These are phyloP conservation scores for Macrobrachium nipponense DNA, from an alignment of 1,140 invertebrate species.

Conservation along the genomic window DNA sequence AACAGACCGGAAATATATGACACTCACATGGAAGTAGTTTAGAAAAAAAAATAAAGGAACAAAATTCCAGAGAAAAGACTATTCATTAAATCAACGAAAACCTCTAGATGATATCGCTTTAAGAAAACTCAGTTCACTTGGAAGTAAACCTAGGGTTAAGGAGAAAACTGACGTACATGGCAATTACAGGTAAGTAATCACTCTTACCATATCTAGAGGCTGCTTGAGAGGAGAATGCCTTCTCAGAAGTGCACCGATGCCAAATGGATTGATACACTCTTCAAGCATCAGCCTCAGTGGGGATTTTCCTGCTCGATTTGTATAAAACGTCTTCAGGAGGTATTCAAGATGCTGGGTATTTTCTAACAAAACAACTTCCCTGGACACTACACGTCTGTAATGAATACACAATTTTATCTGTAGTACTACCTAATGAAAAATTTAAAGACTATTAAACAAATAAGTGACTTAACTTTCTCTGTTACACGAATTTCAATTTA, in stretches of 20 bases:
- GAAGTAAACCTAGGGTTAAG: not conserved
- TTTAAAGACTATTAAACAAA: too few relatives aligned
- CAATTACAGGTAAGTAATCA: not conserved
- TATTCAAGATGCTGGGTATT: slow-evolving; percentile 42
- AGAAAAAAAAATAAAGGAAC: too few relatives aligned
- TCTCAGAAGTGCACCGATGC: slow-evolving; percentile 38
- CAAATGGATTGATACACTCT: slow-evolving; percentile 50
- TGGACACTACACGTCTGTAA: slow-evolving; percentile 11
- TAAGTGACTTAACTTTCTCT: too few relatives aligned
- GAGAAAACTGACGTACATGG: not conserved
- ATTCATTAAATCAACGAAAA: too few relatives aligned
- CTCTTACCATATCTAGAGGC: slow-evolving; percentile 21
- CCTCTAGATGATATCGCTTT: too few relatives aligned
- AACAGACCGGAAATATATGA: too few relatives aligned
- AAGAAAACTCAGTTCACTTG: not conserved
- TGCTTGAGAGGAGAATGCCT: slow-evolving; percentile 31
- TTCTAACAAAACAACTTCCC: slow-evolving; percentile 28
- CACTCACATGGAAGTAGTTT: too few relatives aligned
- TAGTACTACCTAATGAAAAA: too few relatives aligned
- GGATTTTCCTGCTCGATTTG: slow-evolving; percentile 22
- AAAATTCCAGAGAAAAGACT: too few relatives aligned
- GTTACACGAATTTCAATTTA: too few relatives aligned
- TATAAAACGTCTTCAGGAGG: slow-evolving; percentile 30
- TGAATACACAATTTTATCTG: not conserved
- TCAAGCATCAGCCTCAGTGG: slow-evolving; percentile 41